Percentiles rank a stretch among this genome's conserved stretches.
phyloP scores from a whole-genome alignment of 92 coral and sea anemone species.

The Porites evermanni region DNA sequence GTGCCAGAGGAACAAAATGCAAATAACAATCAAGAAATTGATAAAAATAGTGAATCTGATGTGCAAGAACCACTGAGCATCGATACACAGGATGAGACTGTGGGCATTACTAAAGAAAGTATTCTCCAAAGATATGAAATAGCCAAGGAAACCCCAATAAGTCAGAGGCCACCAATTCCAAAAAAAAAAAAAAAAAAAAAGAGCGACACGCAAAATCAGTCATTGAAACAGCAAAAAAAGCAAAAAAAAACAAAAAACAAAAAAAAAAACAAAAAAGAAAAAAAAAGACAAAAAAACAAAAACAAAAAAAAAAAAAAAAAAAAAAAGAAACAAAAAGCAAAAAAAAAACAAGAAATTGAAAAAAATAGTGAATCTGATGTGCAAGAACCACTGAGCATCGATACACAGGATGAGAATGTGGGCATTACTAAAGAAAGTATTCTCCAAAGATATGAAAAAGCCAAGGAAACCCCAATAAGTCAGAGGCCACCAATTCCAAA shows the following conservation, averaged over 20 bases:
- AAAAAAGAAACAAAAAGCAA: background rate
- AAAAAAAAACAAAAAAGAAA: background rate
- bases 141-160: constrained; percentile 13
- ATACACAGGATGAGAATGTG: constrained; percentile 4
- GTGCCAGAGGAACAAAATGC: constrained; percentile 2
- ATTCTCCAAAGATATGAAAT: constrained; percentile 25
- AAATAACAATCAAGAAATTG: background rate
- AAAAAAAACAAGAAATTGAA: background rate
- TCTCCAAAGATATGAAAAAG: constrained; percentile 22
- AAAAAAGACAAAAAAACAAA: no score
- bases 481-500: constrained; percentile 31
- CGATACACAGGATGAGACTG: constrained; percentile 2
- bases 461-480: constrained; percentile 7
- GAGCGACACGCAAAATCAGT: constrained; percentile 10
- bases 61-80: constrained; percentile 2
- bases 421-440: constrained; percentile 18
- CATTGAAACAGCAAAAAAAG: background rate
- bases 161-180: constrained; percentile 24
- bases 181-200: constrained; percentile 21
- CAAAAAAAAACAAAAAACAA: no score
- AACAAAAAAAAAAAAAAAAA: no score
- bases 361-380: background rate
- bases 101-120: constrained; percentile 15
- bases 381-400: constrained; percentile 3
- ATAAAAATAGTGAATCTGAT: background rate